Conservation (phyloP, 2,113 vertebrate species). For the Pyxicephalus adspersus region DNA sequence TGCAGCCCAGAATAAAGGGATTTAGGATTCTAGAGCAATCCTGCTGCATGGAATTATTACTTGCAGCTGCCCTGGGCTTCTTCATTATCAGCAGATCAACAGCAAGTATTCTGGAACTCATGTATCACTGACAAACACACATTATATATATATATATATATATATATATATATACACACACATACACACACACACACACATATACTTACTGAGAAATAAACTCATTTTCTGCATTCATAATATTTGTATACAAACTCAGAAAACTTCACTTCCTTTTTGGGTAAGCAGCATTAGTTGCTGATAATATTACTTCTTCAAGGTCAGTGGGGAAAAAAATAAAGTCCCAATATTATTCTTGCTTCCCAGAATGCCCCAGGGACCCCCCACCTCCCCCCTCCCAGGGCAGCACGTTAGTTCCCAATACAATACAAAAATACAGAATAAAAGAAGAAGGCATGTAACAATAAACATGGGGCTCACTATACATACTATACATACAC, state of each 20-base stretch:
- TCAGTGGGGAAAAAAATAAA: not conserved
- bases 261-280: constrained; percentile 72
- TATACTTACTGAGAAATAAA: too few species aligned
- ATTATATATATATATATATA: too few species aligned
- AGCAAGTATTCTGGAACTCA: too few species aligned
- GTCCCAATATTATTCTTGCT: too few species aligned
- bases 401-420: not conserved
- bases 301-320: constrained; percentile 52
- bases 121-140: too few species aligned
- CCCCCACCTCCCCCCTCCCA: not conserved
- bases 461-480: not conserved
- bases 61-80: too few species aligned
- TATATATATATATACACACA: too few species aligned
- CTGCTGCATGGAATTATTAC: too few species aligned
- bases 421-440: not conserved
- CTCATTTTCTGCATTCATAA: too few species aligned
- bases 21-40: constrained; percentile 63
- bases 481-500: not conserved
- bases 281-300: constrained; percentile 56
- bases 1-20: constrained; percentile 67
- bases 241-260: too few species aligned
- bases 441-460: not conserved
- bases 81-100: too few species aligned
- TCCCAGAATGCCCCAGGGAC: not conserved
- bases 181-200: too few species aligned